phyloP scores from a whole-genome alignment of 2,797 vertebrate genomes.

The Perdix hodgsoniae region DNA sequence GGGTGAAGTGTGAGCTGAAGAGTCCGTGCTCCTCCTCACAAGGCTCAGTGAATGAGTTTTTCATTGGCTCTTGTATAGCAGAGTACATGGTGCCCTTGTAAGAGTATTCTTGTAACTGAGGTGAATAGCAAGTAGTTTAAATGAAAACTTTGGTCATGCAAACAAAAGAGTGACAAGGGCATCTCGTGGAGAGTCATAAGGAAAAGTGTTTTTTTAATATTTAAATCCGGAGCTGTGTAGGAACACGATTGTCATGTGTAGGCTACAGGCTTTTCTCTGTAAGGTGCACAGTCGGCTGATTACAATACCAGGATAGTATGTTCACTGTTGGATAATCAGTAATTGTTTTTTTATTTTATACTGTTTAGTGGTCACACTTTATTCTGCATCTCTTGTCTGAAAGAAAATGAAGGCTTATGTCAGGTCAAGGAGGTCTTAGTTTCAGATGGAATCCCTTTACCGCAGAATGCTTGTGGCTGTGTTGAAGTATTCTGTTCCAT shows the following conservation, averaged over 20 bases:
- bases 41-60: neutral
- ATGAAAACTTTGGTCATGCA: neutral
- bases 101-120: neutral
- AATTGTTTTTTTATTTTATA: neutral
- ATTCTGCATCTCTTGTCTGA: neutral
- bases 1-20: slow-evolving; percentile 25
- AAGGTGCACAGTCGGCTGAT: neutral
- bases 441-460: neutral
- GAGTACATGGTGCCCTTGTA: neutral
- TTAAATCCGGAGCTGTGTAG: neutral
- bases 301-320: neutral
- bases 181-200: neutral
- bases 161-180: neutral
- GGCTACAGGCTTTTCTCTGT: neutral
- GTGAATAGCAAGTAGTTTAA: neutral
- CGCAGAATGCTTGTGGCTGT: neutral
- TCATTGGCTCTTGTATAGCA: neutral
- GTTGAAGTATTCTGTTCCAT: neutral
- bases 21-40: neutral
- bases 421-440: neutral
- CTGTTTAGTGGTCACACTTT: neutral
- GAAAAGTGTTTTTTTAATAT: neutral
- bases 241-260: neutral
- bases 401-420: neutral
- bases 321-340: neutral